These are phyloP conservation scores for Peucedramus taeniatus DNA, from an alignment of 2,113 vertebrate genomes.

Conservation along the genomic window DNA sequence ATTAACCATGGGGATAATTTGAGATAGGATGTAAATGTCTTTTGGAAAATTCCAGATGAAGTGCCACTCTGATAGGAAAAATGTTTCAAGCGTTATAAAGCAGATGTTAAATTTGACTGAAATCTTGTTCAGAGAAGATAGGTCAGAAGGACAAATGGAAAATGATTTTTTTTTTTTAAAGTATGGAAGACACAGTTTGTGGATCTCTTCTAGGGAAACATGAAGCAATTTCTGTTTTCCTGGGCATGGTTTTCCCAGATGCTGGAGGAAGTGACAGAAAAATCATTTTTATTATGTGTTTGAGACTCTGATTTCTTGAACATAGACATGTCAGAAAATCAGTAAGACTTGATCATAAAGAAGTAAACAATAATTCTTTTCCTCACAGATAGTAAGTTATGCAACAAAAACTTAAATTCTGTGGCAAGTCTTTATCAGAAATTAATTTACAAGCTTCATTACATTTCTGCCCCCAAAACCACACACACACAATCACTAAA, in stretches of 20 bases:
- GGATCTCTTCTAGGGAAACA: background rate
- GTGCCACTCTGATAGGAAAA: background rate
- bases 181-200: background rate
- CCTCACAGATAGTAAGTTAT: background rate
- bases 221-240: background rate
- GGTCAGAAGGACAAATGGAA: background rate
- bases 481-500: background rate
- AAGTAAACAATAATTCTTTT: background rate
- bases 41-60: background rate
- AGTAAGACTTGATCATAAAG: background rate
- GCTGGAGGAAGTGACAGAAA: background rate
- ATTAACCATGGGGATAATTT: background rate
- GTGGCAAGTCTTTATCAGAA: background rate
- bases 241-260: background rate
- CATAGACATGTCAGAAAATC: background rate
- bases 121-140: background rate
- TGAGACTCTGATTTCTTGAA: background rate
- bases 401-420: background rate
- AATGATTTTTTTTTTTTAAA: background rate
- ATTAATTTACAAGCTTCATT: background rate
- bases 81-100: background rate
- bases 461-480: background rate
- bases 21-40: background rate
- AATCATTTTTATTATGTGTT: background rate
- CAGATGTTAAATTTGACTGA: background rate